phyloP scores from a whole-genome alignment of 2,113 vertebrate genomes.

The Hippotragus niger region DNA sequence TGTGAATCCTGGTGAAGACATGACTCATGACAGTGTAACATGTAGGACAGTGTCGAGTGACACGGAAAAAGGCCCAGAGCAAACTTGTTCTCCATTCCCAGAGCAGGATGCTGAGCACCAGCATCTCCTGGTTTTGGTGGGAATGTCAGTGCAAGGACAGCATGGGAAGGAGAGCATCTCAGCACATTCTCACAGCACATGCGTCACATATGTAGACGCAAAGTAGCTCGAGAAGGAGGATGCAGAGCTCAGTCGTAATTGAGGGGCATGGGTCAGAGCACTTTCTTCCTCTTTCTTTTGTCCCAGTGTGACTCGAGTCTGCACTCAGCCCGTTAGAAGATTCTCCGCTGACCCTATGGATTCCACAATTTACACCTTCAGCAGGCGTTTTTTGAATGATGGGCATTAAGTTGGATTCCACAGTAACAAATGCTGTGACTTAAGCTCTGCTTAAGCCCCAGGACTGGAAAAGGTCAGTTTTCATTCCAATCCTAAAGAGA shows the following conservation, averaged over 20 bases:
- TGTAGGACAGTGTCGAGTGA: not conserved
- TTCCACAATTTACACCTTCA: not conserved
- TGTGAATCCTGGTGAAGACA: not conserved
- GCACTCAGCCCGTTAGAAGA: not conserved
- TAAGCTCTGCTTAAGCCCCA: not conserved
- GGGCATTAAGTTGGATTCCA: not conserved
- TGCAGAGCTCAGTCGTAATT: rapidly evolving
- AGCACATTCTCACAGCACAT: no score
- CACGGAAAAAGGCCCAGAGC: not conserved
- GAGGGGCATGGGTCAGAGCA: not conserved
- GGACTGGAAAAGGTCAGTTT: not conserved
- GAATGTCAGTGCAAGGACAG: not conserved
- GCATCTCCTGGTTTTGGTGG: not conserved
- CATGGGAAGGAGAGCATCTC: not conserved
- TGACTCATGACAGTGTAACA: not conserved
- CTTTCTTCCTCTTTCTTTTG: not conserved
- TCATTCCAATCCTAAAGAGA: not conserved
- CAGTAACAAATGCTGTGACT: not conserved
- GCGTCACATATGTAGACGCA: rapidly evolving
- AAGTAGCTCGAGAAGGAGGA: not conserved
- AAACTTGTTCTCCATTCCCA: no score
- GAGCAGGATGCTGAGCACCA: not conserved
- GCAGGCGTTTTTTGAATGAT: not conserved
- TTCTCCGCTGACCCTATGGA: not conserved
- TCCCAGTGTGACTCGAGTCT: no score